Conservation (phyloP, 1,140 invertebrate genomes). For the Schlechtendalia chinensis region DNA sequence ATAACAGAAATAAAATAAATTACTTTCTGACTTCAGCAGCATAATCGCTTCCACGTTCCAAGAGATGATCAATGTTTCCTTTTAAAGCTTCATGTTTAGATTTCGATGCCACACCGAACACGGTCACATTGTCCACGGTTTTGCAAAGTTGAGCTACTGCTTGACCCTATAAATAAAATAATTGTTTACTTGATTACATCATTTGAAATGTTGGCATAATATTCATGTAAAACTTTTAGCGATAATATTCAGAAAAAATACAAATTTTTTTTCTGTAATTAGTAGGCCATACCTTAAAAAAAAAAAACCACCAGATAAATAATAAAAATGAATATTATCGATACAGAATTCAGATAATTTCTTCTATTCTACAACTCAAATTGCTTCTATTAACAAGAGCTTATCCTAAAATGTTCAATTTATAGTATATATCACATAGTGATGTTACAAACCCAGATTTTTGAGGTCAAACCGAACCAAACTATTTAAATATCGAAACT, state of each 20-base stretch:
- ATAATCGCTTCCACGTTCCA: conserved; percentile 77
- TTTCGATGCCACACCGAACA: conserved; percentile 83
- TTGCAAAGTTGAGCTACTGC: conserved; percentile 78
- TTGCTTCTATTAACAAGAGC: no score
- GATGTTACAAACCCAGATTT: no score
- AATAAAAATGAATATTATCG: neutral
- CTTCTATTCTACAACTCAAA: no score
- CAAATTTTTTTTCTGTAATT: no score
- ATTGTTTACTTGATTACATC: neutral
- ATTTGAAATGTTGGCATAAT: neutral
- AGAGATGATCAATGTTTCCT: conserved; percentile 71
- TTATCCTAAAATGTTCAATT: no score
- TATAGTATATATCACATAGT: no score
- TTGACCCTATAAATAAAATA: conserved; percentile 65
- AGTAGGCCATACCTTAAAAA: no score
- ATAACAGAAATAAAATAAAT: conserved; percentile 55
- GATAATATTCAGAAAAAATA: no score
- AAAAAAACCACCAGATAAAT: no score
- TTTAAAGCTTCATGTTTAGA: conserved; percentile 80
- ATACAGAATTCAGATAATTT: neutral
- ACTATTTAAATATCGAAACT: no score
- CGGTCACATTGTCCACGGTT: conserved; percentile 76
- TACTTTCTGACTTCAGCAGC: conserved; percentile 80
- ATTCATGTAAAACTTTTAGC: no score
- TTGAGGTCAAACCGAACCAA: no score